These are phyloP conservation scores for Eleginops maclovinus DNA, from an alignment of 2,113 vertebrate species.

Conservation along the genomic window DNA sequence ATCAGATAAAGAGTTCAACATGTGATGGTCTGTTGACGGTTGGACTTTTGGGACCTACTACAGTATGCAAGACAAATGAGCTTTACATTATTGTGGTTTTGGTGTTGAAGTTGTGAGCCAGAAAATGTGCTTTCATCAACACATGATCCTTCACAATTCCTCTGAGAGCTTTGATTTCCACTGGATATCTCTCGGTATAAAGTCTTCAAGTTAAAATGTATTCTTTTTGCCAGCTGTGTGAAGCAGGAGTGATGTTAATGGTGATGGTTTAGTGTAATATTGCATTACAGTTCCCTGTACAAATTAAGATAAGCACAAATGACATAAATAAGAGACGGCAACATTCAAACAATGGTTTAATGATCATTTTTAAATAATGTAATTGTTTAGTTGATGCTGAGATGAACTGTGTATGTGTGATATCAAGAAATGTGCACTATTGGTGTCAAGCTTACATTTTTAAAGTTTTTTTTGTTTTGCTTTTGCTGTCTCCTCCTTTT, in stretches of 20 bases:
- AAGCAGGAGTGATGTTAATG: background rate
- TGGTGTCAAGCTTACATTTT: background rate
- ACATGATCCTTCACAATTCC: constrained; percentile 32
- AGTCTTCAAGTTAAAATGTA: constrained; percentile 1
- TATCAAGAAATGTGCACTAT: background rate
- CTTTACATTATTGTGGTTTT: constrained; percentile 59
- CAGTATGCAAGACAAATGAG: constrained; percentile 52
- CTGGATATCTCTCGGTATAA: background rate
- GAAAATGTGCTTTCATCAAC: constrained; percentile 57
- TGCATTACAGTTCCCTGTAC: background rate
- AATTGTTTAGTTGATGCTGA: background rate
- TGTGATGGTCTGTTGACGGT: constrained; percentile 73
- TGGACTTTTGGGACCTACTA: constrained; percentile 10
- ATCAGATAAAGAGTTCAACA: constrained; percentile 29
- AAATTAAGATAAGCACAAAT: background rate
- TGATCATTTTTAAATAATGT: background rate
- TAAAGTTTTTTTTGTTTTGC: background rate
- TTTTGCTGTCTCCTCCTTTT: background rate
- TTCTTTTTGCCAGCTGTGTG: background rate
- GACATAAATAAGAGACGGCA: background rate
- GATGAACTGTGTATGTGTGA: background rate
- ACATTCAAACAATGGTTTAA: background rate
- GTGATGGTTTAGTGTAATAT: background rate
- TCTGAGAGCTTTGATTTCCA: constrained; percentile 14
- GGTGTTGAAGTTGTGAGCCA: constrained; percentile 31